phyloP scores from a whole-genome alignment of 2,113 vertebrate species.

The Brachypteracias leptosomus region DNA sequence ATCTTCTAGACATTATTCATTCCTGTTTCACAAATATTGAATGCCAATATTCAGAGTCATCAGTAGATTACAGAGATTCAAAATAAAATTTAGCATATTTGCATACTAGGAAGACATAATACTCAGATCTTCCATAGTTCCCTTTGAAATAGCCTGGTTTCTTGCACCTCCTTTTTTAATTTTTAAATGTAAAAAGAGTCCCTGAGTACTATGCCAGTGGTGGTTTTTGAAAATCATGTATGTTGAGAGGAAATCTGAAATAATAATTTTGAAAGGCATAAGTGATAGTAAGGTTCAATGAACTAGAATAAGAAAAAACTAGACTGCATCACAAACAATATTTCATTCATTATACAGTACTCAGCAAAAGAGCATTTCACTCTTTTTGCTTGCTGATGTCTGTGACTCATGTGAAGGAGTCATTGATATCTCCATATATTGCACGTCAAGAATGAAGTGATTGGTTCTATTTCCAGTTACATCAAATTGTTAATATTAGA shows the following conservation, averaged over 20 bases:
- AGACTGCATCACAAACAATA: too few species aligned
- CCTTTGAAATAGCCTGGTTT: background rate
- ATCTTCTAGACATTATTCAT: background rate
- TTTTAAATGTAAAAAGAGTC: too few species aligned
- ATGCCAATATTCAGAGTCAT: background rate
- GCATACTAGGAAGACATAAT: background rate
- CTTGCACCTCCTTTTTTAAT: fast-evolving
- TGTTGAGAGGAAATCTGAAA: background rate
- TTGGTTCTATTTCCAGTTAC: too few species aligned
- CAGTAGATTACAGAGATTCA: background rate
- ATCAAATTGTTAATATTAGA: too few species aligned
- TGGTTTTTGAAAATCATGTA: background rate
- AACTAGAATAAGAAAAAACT: background rate
- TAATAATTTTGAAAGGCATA: background rate
- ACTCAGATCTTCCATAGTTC: background rate
- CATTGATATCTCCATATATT: too few species aligned
- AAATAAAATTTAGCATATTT: background rate
- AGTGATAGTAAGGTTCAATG: background rate
- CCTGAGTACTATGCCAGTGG: too few species aligned
- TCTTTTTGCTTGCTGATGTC: too few species aligned
- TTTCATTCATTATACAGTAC: too few species aligned
- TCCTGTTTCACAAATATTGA: background rate
- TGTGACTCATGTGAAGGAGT: too few species aligned
- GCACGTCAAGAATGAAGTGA: too few species aligned
- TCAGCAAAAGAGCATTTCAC: too few species aligned